Base-by-base conservation (phyloP, 2,797 vertebrate species). In the Poliocrania exsul region DNA sequence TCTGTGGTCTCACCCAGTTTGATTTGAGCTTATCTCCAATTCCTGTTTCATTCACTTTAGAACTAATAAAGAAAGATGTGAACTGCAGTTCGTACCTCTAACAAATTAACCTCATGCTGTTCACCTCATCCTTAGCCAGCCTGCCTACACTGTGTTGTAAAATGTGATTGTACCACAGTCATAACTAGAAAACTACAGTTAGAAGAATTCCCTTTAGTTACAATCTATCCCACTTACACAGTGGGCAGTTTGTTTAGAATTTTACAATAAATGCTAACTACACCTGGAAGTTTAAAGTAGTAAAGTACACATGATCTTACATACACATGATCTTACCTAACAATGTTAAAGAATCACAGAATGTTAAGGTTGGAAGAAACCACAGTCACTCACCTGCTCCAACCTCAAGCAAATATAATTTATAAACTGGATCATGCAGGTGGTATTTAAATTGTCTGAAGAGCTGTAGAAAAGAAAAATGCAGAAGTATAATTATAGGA, bases 291-390 rank as follows among this genome's bases (percentile, higher is more conserved):
- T 49, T 88, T 21, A 77, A 75, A 75, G 6, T 66, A 62, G 26
- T 61, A 37, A 75, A 35, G 23, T 71, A 6, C 35, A 62, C 12
- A 13, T 93, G 84, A 62, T 31, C 40, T 84, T 83, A 35, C 14
- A 81, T 90, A 81, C 62, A 50, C 16, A 44, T 92, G 83, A 54
- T 21, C 42, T 77, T 86, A 28, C 38, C 91, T 95, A 83, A 35
- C 24, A 18, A 11, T 51, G 73, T 80, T 94, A 73, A 16, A 70
- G 17, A 70, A 25, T 53, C 49, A 38, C 28, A 58, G 11, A 35
- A 40, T 17, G 25, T 9, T 9, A 13, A 40, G 29, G 21, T 20
- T 35, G 47, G 21, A 78, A 46, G 13, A 21, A 18, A 47, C 15
- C 29, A 20, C 33, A 40, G 17, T 19, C 0, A 0, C 28, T 44